Percentiles rank a stretch among this genome's conserved stretches.
These are phyloP conservation scores for Cichlasoma orientale DNA, from an alignment of 2,797 vertebrate species.

Conservation along the genomic window DNA sequence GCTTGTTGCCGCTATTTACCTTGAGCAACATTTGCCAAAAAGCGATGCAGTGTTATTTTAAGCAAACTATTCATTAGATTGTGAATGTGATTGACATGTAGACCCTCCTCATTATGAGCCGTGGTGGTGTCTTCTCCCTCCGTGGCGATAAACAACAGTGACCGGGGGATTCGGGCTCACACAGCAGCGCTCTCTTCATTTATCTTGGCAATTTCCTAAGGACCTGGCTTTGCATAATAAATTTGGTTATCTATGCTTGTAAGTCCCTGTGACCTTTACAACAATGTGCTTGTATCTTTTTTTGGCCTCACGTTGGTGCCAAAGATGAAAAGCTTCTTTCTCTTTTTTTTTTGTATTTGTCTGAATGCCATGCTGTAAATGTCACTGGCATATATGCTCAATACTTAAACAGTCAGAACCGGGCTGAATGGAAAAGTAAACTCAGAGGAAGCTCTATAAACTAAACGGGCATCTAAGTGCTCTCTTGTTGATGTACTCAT, in stretches of 20 bases:
- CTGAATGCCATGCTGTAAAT: conserved; percentile 77
- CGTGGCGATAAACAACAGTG: conserved; percentile 46
- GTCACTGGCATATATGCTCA: conserved; percentile 67
- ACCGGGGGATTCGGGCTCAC: conserved; percentile 66
- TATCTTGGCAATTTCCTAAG: conserved; percentile 48
- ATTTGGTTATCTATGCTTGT: conserved; percentile 80
- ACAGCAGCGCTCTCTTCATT: conserved; percentile 41
- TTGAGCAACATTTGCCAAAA: conserved; percentile 68
- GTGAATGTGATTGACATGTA: conserved; percentile 75
- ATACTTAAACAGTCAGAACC: conserved; percentile 38
- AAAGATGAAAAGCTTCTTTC: conserved; percentile 58
- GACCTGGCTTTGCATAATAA: conserved; percentile 74
- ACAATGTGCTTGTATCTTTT: conserved; percentile 69
- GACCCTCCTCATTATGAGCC: conserved; percentile 63
- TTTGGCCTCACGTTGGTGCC: conserved; percentile 45
- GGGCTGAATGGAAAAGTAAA: conserved; percentile 32
- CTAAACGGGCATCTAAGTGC: conserved; percentile 57
- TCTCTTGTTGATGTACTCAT: conserved; percentile 65
- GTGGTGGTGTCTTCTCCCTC: conserved; percentile 15
- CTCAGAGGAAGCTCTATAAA: conserved; percentile 42
- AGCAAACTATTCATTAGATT: conserved; percentile 72
- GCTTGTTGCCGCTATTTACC: conserved; percentile 53
- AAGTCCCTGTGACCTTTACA: conserved; percentile 82
- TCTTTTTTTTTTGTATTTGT: conserved; percentile 43
- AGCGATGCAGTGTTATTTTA: conserved; percentile 66